A percentile compares a stretch with the other conserved stretches of the same genome.
phyloP scores from a whole-genome alignment of 2,113 vertebrate species.

The Esox niger region DNA sequence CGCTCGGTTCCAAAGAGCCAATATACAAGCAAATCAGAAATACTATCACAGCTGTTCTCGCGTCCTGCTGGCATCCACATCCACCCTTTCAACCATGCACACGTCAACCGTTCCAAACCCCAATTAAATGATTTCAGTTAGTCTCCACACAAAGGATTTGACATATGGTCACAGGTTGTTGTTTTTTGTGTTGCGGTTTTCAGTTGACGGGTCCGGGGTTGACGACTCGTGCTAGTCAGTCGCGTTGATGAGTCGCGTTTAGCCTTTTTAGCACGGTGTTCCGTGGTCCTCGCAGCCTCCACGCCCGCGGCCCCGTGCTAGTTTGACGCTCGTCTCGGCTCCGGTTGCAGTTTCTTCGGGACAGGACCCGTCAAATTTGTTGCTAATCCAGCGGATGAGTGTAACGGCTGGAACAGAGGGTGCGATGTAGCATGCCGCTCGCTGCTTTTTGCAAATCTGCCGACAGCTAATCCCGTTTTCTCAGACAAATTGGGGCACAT shows the following conservation, averaged over 20 bases:
- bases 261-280: background rate
- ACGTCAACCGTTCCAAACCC: background rate
- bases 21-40: no score
- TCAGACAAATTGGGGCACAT: slow-evolving; percentile 40
- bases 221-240: no score
- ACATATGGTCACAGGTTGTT: no score
- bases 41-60: no score
- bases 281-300: background rate
- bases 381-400: slow-evolving; percentile 42
- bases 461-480: slow-evolving; percentile 47
- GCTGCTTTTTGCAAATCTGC: slow-evolving; percentile 18
- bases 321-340: slow-evolving; percentile 3
- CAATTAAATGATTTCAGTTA: background rate
- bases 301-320: background rate
- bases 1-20: no score
- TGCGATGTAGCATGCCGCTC: slow-evolving; percentile 21
- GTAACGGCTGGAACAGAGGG: slow-evolving; percentile 41
- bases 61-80: background rate
- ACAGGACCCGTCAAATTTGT: slow-evolving; percentile 33
- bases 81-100: background rate
- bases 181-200: background rate
- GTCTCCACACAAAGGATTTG: background rate
- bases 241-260: no score
- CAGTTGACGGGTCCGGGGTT: background rate
- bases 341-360: slow-evolving; percentile 29